Percentiles rank a stretch among this genome's conserved stretches.
Conservation (phyloP, 2,113 vertebrate genomes). For the Shinisaurus crocodilurus region DNA sequence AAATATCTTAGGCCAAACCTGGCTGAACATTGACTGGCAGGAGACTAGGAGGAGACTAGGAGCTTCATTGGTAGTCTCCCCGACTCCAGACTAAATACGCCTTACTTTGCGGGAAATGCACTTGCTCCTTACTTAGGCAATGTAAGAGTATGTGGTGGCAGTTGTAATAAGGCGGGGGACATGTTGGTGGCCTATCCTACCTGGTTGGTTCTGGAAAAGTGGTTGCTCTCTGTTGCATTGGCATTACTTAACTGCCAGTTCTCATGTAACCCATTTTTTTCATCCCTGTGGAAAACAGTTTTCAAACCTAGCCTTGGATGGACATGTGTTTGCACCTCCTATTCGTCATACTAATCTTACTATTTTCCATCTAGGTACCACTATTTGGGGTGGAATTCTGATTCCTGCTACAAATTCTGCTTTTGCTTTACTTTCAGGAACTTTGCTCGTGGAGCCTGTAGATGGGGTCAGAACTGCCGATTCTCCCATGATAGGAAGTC, state of each 20-base stretch:
- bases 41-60: no score
- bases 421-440: slow-evolving; percentile 72
- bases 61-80: neutral
- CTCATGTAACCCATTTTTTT: neutral
- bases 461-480: slow-evolving; percentile 74
- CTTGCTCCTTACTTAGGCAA: neutral
- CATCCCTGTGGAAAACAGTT: neutral
- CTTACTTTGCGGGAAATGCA: no score
- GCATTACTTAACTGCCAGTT: neutral
- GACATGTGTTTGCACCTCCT: neutral
- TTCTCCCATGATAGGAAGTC: slow-evolving; percentile 77
- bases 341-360: neutral
- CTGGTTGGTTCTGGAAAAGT: neutral
- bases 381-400: neutral
- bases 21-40: neutral
- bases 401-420: neutral
- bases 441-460: slow-evolving; percentile 78
- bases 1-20: no score
- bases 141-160: neutral
- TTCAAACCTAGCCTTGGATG: neutral
- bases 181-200: neutral
- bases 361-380: neutral
- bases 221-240: neutral
- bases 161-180: neutral
- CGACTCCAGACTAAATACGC: neutral